These are phyloP conservation scores for Orchestes rusci DNA, from an alignment of 2,888 invertebrate genomes.

Conservation along the genomic window DNA sequence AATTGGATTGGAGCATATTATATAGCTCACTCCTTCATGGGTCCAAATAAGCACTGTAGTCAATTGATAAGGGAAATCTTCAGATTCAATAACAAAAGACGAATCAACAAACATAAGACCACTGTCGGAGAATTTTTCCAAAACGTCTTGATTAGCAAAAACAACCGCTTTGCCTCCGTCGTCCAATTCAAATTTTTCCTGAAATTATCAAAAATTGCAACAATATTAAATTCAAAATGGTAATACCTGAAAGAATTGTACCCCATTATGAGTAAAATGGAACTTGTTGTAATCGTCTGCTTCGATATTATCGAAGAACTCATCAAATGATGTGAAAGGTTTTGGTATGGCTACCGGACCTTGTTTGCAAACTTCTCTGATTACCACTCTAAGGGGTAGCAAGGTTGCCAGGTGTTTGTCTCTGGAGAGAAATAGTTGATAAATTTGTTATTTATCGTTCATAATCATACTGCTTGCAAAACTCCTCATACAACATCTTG, in stretches of 20 bases:
- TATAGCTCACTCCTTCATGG: conserved; percentile 38
- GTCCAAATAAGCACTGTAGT: conserved; percentile 39
- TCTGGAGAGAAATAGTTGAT: too few species aligned
- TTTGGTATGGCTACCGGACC: conserved; percentile 31
- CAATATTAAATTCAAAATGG: too few species aligned
- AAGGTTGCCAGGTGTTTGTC: conserved; percentile 34
- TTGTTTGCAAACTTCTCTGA: conserved; percentile 38
- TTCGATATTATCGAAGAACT: conserved; percentile 36
- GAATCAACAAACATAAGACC: conserved; percentile 41
- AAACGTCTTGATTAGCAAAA: conserved; percentile 36
- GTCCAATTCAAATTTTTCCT: conserved; percentile 53
- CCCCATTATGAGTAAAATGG: conserved; percentile 37
- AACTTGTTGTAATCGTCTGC: conserved; percentile 34
- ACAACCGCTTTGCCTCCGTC: conserved; percentile 37
- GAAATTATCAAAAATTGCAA: too few species aligned
- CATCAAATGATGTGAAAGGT: conserved; percentile 34
- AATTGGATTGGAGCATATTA: not conserved
- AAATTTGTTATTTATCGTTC: too few species aligned
- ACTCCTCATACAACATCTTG: conserved; percentile 36
- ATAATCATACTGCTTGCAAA: conserved; percentile 33
- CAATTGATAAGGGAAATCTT: conserved; percentile 37
- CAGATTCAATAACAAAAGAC: conserved; percentile 37
- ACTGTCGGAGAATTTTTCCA: conserved; percentile 33
- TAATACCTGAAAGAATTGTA: conserved; percentile 45
- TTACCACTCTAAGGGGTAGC: conserved; percentile 36